Base-by-base conservation (phyloP, 2,888 invertebrate species). In the Agrilus biguttatus region DNA sequence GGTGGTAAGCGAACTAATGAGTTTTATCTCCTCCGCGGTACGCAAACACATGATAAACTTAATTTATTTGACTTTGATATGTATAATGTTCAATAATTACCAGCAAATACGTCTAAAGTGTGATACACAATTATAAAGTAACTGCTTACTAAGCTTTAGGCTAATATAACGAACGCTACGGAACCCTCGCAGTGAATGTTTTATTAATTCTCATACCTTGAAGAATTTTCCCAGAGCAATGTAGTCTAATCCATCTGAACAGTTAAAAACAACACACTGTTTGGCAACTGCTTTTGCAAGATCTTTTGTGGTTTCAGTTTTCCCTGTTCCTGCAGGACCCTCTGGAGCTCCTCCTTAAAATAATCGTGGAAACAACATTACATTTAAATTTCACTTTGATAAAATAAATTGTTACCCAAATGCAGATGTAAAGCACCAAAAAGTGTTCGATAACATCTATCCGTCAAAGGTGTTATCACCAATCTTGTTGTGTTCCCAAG, bases 251-350 rank as follows among this genome's bases (percentile, higher is more conserved):
- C 92, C 92, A 63, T 93, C 92, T 0, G 93, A 93, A 58, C 95
- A 95, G 68, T 95, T 95, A 64, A 95, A 95, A 1, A 95, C 92
- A 3, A 95, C 89, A 65, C 93, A 95, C 63, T 93, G 93, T 53
- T 93, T 93, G 0, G 95, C 95, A 2, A 95, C 81, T 1, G 93
- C 92, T 64, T 95, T 95, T 0, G 95, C 95, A 55, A 95, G 72
- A 71, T 95, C 95, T 68, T 95, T 95, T 0, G 89, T 90, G 0
- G 91, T 91, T 65, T 92, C 91, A 0, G 91, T 91, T 64, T 92
- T 92, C 3, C 91, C 91, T 2, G 78, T 73, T 14, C 72, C 72
- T 1, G 72, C 72, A 1, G 73, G 73, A 17, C 72, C 73, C 61
- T 73, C 73, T 2, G 72, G 72, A 19, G 73, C 48, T 63, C 66